These are phyloP conservation scores for Archips xylosteana DNA, from an alignment of 2,888 invertebrate genomes.

Conservation along the genomic window DNA sequence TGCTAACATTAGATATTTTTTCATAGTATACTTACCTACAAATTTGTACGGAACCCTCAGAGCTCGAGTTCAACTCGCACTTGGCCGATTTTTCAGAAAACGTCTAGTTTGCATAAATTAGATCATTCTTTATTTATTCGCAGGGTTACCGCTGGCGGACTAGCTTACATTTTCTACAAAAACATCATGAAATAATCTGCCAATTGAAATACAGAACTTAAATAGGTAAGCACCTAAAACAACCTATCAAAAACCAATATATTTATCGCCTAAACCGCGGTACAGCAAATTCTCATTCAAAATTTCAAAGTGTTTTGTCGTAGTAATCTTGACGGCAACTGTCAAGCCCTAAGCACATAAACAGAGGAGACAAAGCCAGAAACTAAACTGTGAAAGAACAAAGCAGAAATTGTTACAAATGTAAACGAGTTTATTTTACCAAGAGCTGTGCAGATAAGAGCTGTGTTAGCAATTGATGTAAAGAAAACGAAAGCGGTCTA, in stretches of 20 bases:
- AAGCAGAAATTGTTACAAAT: slow-evolving; percentile 63
- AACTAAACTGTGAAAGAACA: slow-evolving; percentile 58
- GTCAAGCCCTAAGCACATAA: slow-evolving; percentile 42
- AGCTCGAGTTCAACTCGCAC: no score
- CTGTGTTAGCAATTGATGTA: slow-evolving; percentile 43
- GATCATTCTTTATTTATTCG: no score
- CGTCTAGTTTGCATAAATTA: no score
- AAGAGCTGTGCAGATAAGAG: slow-evolving; percentile 57
- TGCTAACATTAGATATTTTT: no score
- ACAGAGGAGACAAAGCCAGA: slow-evolving; percentile 46
- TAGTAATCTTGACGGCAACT: slow-evolving; percentile 36
- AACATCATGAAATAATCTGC: no score
- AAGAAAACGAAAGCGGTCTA: slow-evolving; percentile 26
- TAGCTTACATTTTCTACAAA: no score
- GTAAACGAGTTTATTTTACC: slow-evolving; percentile 60
- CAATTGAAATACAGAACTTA: no score
- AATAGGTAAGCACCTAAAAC: neutral
- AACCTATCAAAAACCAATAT: neutral
- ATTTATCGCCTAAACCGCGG: neutral
- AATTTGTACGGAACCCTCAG: no score
- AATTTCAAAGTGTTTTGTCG: slow-evolving; percentile 31
- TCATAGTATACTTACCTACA: no score
- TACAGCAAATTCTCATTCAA: slow-evolving; percentile 23
- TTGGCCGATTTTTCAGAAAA: no score
- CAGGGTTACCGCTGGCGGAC: no score